A percentile compares a stretch with the other conserved stretches of the same genome.
These are phyloP conservation scores for Hoplodrina ambigua DNA, from an alignment of 2,888 invertebrate species.

Conservation along the genomic window DNA sequence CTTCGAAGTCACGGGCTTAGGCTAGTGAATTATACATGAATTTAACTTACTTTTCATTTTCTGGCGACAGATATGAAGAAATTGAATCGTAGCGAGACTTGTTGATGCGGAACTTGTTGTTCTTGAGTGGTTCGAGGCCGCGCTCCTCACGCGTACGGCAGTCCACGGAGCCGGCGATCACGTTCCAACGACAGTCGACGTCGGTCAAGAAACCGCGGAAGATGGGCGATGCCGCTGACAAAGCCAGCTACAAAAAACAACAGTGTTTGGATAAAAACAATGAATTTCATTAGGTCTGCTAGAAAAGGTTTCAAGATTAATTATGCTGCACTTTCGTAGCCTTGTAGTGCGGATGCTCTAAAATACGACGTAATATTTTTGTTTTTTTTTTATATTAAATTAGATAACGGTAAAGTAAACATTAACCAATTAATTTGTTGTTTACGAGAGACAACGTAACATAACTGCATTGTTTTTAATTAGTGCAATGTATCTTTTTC, in stretches of 20 bases:
- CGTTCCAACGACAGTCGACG: constrained; percentile 99
- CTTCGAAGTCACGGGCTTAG: no score
- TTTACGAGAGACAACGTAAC: neutral
- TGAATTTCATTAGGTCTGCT: neutral
- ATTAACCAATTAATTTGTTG: neutral
- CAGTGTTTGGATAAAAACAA: neutral
- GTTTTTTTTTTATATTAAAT: neutral
- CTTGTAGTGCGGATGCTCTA: neutral
- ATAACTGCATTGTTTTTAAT: neutral
- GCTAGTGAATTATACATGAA: neutral
- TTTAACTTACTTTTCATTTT: constrained; percentile 92
- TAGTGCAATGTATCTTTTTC: neutral
- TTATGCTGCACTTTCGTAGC: no score
- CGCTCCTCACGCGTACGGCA: constrained; percentile 98
- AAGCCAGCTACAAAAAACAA: constrained; percentile 92
- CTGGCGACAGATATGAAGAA: constrained; percentile 98
- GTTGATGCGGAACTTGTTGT: constrained; percentile 95
- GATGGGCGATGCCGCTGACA: constrained; percentile 98
- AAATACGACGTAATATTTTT: neutral
- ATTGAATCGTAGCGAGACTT: constrained; percentile 99
- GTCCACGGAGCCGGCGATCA: constrained; percentile 98
- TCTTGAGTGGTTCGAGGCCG: constrained; percentile 93
- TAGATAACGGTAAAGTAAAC: neutral
- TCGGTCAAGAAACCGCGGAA: constrained; percentile 98
- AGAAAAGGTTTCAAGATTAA: neutral